A percentile compares a stretch with the other conserved stretches of the same genome.
These are phyloP conservation scores for Agrochola litura DNA, from an alignment of 2,888 invertebrate genomes.

Conservation along the genomic window DNA sequence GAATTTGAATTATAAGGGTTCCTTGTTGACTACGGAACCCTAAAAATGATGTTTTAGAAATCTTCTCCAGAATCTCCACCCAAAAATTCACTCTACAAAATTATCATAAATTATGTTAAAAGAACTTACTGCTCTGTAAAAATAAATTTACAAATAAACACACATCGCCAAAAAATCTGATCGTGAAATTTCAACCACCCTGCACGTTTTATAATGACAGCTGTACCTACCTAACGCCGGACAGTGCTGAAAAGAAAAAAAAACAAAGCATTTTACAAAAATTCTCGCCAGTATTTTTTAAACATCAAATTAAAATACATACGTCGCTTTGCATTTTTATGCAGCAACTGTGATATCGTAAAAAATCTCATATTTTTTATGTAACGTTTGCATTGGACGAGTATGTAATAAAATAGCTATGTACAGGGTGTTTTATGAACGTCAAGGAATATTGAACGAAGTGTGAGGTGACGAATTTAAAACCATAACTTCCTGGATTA, in stretches of 20 bases:
- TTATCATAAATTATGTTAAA: not conserved
- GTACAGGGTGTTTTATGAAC: slow-evolving; percentile 13
- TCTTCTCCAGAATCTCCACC: no score
- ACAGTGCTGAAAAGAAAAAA: slow-evolving; percentile 10
- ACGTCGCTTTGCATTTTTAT: slow-evolving; percentile 48
- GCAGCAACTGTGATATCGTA: slow-evolving; percentile 47
- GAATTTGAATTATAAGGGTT: no score
- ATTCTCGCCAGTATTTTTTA: slow-evolving; percentile 47
- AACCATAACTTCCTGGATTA: not conserved
- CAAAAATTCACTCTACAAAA: not conserved
- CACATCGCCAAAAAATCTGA: no score
- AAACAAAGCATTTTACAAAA: slow-evolving; percentile 14
- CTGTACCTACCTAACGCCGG: not conserved
- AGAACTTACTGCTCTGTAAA: not conserved
- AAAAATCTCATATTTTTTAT: slow-evolving; percentile 52
- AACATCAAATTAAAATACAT: slow-evolving; percentile 56
- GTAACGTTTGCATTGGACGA: slow-evolving; percentile 35
- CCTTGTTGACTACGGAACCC: no score
- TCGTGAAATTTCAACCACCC: not conserved
- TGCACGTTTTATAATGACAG: slow-evolving; percentile 5
- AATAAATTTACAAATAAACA: not conserved
- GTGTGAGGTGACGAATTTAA: not conserved
- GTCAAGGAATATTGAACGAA: slow-evolving; percentile 18
- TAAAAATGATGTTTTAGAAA: not conserved
- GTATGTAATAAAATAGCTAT: slow-evolving; percentile 40